These are phyloP conservation scores for Cololabis saira DNA, from an alignment of 2,113 vertebrate genomes.

Conservation along the genomic window DNA sequence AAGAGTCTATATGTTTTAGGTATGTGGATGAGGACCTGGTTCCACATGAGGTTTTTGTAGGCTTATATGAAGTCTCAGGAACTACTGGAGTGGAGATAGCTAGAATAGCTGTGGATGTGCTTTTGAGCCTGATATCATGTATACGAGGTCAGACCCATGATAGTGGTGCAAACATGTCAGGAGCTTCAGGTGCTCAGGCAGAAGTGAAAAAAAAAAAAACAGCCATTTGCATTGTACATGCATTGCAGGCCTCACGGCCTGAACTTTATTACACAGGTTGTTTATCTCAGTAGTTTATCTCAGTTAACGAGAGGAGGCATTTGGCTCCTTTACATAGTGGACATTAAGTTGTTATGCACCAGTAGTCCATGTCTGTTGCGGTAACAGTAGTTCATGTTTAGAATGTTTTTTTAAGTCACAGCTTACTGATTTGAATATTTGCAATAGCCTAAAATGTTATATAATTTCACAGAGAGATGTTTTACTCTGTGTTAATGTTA, in stretches of 20 bases:
- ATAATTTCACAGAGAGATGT: no score
- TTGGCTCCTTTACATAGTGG: no score
- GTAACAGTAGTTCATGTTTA: no score
- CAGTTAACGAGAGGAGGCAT: no score
- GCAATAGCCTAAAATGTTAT: no score
- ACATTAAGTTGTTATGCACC: no score
- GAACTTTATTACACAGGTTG: neutral
- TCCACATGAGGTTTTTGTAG: neutral
- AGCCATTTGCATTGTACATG: neutral
- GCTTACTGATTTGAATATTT: no score
- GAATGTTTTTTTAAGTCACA: no score
- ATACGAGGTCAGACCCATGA: neutral
- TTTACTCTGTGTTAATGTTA: no score
- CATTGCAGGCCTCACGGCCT: neutral
- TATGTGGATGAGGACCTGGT: neutral
- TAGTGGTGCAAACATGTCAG: neutral
- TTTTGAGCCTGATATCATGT: neutral
- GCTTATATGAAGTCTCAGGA: neutral
- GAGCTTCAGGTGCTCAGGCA: neutral
- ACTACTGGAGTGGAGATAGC: neutral
- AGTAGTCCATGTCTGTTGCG: no score
- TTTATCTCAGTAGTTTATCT: no score
- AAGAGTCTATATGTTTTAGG: neutral
- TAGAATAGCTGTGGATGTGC: neutral
- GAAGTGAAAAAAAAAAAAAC: neutral